phyloP scores from a whole-genome alignment of 2,888 invertebrate genomes.

The Campoletis raptor region DNA sequence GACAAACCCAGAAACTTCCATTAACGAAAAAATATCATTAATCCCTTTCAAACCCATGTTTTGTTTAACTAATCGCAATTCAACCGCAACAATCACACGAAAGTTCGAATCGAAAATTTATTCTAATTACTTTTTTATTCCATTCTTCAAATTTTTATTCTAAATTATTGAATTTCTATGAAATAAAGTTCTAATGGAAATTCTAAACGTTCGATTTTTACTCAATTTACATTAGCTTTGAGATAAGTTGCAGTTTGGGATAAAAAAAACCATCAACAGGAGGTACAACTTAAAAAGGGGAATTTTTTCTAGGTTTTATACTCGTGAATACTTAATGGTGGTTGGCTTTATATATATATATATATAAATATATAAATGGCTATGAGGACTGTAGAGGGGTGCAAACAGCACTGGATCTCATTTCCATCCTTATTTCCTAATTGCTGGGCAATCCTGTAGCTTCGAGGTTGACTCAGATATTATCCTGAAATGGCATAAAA shows the following conservation, averaged over 20 bases:
- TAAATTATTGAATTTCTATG: no score
- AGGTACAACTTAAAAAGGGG: conserved; percentile 5
- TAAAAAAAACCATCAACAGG: not conserved
- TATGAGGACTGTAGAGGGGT: conserved; percentile 10
- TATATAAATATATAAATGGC: not conserved
- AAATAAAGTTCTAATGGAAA: no score
- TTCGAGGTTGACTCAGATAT: conserved; percentile 24
- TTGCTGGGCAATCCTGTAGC: conserved; percentile 43
- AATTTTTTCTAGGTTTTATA: conserved; percentile 12
- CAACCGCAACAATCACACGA: not conserved
- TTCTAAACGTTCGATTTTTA: no score
- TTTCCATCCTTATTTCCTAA: conserved; percentile 65
- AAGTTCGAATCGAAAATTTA: not conserved
- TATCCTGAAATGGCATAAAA: conserved; percentile 11
- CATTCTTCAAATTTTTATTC: not conserved
- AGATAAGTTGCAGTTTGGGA: not conserved
- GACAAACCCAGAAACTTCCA: not conserved
- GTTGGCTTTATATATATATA: not conserved
- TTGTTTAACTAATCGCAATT: not conserved
- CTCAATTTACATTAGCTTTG: not conserved
- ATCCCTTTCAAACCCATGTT: not conserved
- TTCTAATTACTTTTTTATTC: not conserved
- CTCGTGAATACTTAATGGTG: conserved; percentile 19
- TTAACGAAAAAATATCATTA: conserved; percentile 9
- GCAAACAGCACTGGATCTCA: conserved; percentile 36